A percentile compares a stretch with the other conserved stretches of the same genome.
These are phyloP conservation scores for Callochromis pleurospilus DNA, from an alignment of 2,113 vertebrate genomes.

Conservation along the genomic window DNA sequence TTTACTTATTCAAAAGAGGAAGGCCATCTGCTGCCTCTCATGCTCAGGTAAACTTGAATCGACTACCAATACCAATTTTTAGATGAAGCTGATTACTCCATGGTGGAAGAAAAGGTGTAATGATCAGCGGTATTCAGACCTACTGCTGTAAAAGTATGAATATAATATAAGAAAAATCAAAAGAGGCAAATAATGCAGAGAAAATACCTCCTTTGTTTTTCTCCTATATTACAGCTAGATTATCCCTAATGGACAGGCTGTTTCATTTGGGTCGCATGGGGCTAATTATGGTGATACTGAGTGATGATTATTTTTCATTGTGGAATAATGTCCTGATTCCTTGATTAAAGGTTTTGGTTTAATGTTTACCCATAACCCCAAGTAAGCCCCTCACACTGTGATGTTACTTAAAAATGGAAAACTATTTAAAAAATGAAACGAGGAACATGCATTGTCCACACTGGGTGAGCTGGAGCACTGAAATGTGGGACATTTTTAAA, in stretches of 20 bases:
- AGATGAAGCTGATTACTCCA: not conserved
- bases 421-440: not conserved
- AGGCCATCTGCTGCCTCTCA: not conserved
- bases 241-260: not conserved
- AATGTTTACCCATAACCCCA: accelerated
- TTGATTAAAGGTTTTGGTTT: not conserved
- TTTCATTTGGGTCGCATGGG: not conserved
- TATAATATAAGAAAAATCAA: not conserved
- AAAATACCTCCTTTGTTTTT: not conserved
- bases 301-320: not conserved
- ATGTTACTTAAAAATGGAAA: not conserved
- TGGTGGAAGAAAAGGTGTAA: not conserved
- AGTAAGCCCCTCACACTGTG: not conserved
- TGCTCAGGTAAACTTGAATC: not conserved
- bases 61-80: not conserved
- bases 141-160: not conserved
- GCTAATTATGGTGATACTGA: not conserved
- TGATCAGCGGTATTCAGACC: not conserved
- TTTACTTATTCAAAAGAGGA: not conserved
- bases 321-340: not conserved
- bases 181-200: not conserved
- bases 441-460: not conserved
- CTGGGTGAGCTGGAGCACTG: not conserved
- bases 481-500: not conserved
- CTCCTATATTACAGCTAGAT: not conserved